A percentile compares a stretch with the other conserved stretches of the same genome.
Conservation (phyloP, 2,888 invertebrate genomes). For the Chrysina gloriosa region DNA sequence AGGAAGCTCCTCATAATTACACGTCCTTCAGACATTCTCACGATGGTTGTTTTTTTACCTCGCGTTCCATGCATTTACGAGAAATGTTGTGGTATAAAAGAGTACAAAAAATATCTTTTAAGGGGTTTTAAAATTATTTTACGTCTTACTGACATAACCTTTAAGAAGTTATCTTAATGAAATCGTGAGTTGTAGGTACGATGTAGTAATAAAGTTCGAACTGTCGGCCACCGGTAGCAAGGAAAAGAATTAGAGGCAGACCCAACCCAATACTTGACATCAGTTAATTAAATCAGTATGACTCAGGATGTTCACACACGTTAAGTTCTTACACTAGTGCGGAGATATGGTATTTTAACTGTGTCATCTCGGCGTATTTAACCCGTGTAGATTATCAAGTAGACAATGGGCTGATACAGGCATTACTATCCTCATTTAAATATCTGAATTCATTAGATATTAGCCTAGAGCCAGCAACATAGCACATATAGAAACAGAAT, state of each 20-base stretch:
- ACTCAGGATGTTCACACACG: constrained; percentile 43
- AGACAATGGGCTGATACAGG: constrained; percentile 12
- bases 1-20: constrained; percentile 1
- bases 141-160: constrained; percentile 38
- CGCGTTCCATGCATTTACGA: not conserved
- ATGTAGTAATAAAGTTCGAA: constrained; percentile 43
- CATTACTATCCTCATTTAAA: constrained; percentile 1
- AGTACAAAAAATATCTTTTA: constrained; percentile 23
- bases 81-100: not conserved
- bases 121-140: constrained; percentile 43
- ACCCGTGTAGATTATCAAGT: constrained; percentile 27
- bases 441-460: not conserved
- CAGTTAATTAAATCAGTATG: constrained; percentile 48
- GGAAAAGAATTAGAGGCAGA: constrained; percentile 39
- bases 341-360: constrained; percentile 8
- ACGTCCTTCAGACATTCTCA: not conserved
- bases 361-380: constrained; percentile 35
- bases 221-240: constrained; percentile 40
- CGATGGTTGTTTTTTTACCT: constrained; percentile 8
- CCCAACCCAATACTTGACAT: constrained; percentile 47
- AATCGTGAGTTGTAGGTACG: constrained; percentile 43
- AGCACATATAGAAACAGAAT: no score
- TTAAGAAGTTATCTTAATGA: constrained; percentile 47
- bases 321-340: constrained; percentile 2
- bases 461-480: not conserved